Evolutionary conservation across 2,888 invertebrate species (phyloP).

Genomic region (Cancer borealis): DNA sequence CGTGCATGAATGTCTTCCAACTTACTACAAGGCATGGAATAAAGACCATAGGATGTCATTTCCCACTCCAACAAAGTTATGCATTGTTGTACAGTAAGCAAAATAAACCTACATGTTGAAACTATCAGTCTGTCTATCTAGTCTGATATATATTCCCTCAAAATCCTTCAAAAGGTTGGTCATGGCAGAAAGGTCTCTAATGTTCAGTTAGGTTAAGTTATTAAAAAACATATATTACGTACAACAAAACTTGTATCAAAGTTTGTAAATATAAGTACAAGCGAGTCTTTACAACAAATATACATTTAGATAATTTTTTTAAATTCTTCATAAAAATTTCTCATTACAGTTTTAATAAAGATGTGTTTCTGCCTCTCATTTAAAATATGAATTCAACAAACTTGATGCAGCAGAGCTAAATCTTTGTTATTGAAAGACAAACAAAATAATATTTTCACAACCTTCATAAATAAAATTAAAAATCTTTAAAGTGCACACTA

Average conservation of each 20-base stretch:
- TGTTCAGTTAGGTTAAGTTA: neutral
- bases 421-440: neutral
- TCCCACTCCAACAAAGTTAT: neutral
- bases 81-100: neutral
- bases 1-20: neutral
- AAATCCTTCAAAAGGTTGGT: neutral
- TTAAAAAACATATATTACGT: neutral
- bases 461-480: neutral
- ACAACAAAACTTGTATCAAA: neutral
- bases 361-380: neutral
- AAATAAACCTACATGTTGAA: neutral
- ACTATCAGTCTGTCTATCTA: neutral
- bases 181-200: neutral
- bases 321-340: neutral
- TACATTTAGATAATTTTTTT: neutral
- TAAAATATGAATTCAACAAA: neutral
- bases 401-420: neutral
- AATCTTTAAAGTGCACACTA: neutral
- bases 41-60: neutral
- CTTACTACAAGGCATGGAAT: neutral
- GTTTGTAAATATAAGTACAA: conserved; percentile 45
- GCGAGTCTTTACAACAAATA: neutral
- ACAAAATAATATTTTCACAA: neutral
- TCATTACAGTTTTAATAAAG: neutral
- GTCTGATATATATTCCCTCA: neutral